phyloP scores from a whole-genome alignment of 2,888 invertebrate genomes.

The Nomada fabriciana region DNA sequence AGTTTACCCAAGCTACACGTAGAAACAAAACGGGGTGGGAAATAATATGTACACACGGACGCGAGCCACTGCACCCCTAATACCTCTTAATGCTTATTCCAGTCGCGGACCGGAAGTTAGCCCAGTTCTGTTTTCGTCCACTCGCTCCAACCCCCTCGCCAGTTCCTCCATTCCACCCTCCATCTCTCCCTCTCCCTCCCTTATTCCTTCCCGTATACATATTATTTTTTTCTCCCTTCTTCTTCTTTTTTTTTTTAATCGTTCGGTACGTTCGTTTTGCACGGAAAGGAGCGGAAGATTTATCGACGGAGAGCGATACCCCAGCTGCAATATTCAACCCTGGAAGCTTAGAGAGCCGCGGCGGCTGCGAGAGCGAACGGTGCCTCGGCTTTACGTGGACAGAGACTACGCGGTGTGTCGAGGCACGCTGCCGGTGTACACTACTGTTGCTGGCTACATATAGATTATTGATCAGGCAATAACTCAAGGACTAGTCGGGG shows the following conservation, averaged over 20 bases:
- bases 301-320: conserved; percentile 71
- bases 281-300: conserved; percentile 58
- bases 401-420: conserved; percentile 69
- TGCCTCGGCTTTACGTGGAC: conserved; percentile 48
- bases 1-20: neutral
- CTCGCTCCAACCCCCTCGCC: neutral
- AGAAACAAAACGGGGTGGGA: conserved; percentile 20
- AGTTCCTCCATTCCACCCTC: too few relatives aligned
- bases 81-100: conserved; percentile 59
- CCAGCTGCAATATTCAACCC: conserved; percentile 82
- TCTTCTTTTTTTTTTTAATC: conserved; percentile 15
- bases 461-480: conserved; percentile 85
- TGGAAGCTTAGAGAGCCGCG: conserved; percentile 75
- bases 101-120: conserved; percentile 61
- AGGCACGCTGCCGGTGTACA: conserved; percentile 29
- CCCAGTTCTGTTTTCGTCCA: conserved; percentile 51
- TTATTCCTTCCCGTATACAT: neutral
- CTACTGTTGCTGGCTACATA: conserved; percentile 78
- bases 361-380: conserved; percentile 36
- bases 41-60: conserved; percentile 32
- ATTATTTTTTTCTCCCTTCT: too few relatives aligned
- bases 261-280: conserved; percentile 44
- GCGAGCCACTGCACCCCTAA: conserved; percentile 29
- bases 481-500: conserved; percentile 84
- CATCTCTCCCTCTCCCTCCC: neutral